These are phyloP conservation scores for Oncorhynchus tshawytscha DNA, from an alignment of 2,113 vertebrate species.

Conservation along the genomic window DNA sequence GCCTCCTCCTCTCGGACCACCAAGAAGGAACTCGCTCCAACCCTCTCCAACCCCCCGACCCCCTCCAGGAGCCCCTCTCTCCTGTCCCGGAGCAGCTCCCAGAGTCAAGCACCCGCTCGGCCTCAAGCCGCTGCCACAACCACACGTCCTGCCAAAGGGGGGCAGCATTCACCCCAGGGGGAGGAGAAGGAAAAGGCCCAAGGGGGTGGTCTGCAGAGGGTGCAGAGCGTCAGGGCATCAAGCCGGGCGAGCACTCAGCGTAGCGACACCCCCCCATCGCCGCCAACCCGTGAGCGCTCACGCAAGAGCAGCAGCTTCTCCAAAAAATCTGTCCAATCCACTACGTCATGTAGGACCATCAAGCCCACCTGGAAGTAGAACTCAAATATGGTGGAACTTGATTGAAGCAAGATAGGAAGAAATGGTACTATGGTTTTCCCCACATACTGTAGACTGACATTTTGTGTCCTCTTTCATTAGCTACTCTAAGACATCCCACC, in stretches of 20 bases:
- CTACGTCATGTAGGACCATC: slow-evolving; percentile 64
- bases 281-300: slow-evolving; percentile 42
- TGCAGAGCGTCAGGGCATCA: slow-evolving; percentile 75
- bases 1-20: slow-evolving; percentile 83
- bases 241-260: slow-evolving; percentile 61
- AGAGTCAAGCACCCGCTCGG: slow-evolving; percentile 65
- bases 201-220: slow-evolving; percentile 71
- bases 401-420: slow-evolving; percentile 9
- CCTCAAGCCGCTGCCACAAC: slow-evolving; percentile 45
- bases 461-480: background rate
- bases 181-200: slow-evolving; percentile 66
- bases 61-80: slow-evolving; percentile 68
- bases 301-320: slow-evolving; percentile 69
- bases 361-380: slow-evolving; percentile 83
- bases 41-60: slow-evolving; percentile 58
- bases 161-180: slow-evolving; percentile 62
- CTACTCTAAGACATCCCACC: slow-evolving; percentile 4
- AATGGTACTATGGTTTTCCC: background rate
- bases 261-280: slow-evolving; percentile 57
- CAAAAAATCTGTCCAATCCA: slow-evolving; percentile 71
- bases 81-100: slow-evolving; percentile 72
- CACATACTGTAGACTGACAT: too few relatives aligned
- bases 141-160: slow-evolving; percentile 16
- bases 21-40: slow-evolving; percentile 70
- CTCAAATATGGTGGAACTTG: slow-evolving; percentile 22